A percentile compares a stretch with the other conserved stretches of the same genome.
Conservation (phyloP, 2,888 invertebrate genomes). For the Erebia palarica region DNA sequence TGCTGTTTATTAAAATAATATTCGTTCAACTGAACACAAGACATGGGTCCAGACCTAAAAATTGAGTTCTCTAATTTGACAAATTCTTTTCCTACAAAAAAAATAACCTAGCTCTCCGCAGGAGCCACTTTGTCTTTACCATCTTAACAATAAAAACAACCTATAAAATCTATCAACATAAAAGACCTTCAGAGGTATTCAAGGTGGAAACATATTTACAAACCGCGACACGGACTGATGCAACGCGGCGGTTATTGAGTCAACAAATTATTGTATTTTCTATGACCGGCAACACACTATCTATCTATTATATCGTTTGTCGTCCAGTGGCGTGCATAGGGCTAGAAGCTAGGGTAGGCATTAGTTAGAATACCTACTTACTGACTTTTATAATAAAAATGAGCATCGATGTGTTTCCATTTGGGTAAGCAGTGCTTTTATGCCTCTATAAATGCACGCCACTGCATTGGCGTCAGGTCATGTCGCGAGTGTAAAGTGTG, state of each 20-base stretch:
- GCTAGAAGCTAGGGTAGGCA: too few relatives aligned
- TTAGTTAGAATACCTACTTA: too few relatives aligned
- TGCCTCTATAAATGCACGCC: too few relatives aligned
- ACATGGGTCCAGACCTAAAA: conserved; percentile 77
- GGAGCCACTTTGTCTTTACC: conserved; percentile 67
- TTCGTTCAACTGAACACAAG: conserved; percentile 81
- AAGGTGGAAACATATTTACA: not conserved
- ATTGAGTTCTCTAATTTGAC: conserved; percentile 78
- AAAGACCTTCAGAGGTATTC: conserved; percentile 63
- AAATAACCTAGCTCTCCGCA: conserved; percentile 57
- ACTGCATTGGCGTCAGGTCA: not conserved
- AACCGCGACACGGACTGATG: not conserved
- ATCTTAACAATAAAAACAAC: conserved; percentile 82
- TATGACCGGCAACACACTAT: not conserved
- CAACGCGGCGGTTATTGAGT: not conserved
- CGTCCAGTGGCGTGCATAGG: too few relatives aligned
- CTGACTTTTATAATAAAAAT: too few relatives aligned
- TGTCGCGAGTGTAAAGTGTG: not conserved
- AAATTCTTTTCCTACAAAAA: conserved; percentile 67
- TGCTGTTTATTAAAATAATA: conserved; percentile 83
- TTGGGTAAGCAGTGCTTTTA: too few relatives aligned
- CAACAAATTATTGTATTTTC: not conserved
- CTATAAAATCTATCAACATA: conserved; percentile 82
- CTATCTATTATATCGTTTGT: not conserved
- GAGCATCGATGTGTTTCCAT: too few relatives aligned